Conservation (phyloP, 2,888 invertebrate genomes). For the Orchesellides sinensis region DNA sequence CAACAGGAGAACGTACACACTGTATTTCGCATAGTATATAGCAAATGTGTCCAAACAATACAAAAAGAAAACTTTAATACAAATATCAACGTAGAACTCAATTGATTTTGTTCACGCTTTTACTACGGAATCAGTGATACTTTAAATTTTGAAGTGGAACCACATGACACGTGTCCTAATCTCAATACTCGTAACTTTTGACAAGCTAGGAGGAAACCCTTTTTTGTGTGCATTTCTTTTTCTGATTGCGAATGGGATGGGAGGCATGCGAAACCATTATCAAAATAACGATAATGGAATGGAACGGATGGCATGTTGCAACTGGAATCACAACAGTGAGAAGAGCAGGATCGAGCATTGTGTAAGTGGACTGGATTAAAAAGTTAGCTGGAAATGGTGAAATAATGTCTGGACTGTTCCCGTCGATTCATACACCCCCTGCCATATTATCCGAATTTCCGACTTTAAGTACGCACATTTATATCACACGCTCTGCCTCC, state of each 20-base stretch:
- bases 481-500: not conserved
- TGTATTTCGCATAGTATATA: not conserved
- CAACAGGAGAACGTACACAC: too few relatives aligned
- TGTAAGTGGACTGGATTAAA: conserved; percentile 58
- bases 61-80: too few relatives aligned
- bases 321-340: not conserved
- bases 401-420: conserved; percentile 36
- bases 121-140: not conserved
- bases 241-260: conserved; percentile 32
- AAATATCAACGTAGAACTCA: not conserved
- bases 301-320: conserved; percentile 40
- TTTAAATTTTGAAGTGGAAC: conserved; percentile 58
- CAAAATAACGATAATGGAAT: conserved; percentile 55
- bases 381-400: conserved; percentile 50
- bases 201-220: not conserved
- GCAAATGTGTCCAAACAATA: not conserved
- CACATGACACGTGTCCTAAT: conserved; percentile 55
- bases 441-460: conserved; percentile 29
- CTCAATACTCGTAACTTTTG: conserved; percentile 13
- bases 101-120: not conserved
- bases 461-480: conserved; percentile 35
- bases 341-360: not conserved
- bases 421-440: conserved; percentile 6
- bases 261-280: conserved; percentile 54
- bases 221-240: not conserved